These are phyloP conservation scores for Heteropelma amictum DNA, from an alignment of 2,888 invertebrate species.

Conservation along the genomic window DNA sequence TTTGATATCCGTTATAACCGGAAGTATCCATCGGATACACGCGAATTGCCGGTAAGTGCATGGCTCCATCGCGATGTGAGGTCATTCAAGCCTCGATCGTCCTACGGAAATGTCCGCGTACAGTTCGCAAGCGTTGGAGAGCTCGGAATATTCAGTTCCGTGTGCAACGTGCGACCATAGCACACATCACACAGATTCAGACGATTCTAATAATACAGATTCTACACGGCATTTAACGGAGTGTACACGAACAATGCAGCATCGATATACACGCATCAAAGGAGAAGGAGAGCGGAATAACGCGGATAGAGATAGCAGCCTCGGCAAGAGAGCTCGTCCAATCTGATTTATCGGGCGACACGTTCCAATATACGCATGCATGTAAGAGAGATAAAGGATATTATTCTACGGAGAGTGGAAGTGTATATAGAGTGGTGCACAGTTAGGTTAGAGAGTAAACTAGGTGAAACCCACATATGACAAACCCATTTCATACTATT, in stretches of 20 bases:
- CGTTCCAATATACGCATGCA: slow-evolving; percentile 46
- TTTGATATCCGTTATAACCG: slow-evolving; percentile 43
- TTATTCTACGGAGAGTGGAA: slow-evolving; percentile 16
- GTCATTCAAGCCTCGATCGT: slow-evolving; percentile 8
- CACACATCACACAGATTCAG: neutral
- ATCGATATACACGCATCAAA: neutral
- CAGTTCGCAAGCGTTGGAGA: neutral
- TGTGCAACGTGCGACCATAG: slow-evolving; percentile 1
- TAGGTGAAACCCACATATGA: neutral
- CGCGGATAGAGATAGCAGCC: slow-evolving; percentile 21
- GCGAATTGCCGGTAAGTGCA: slow-evolving; percentile 35
- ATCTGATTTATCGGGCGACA: slow-evolving; percentile 48
- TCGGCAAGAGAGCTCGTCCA: slow-evolving; percentile 14
- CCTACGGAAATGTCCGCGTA: slow-evolving; percentile 11
- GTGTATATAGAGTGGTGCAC: neutral
- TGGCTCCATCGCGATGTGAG: slow-evolving; percentile 5
- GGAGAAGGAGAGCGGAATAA: neutral
- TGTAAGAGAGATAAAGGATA: slow-evolving; percentile 22
- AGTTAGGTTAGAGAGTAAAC: neutral
- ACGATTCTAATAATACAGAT: neutral
- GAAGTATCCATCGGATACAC: slow-evolving; percentile 33
- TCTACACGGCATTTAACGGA: neutral
- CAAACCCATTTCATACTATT: slow-evolving; percentile 5
- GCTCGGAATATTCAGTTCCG: slow-evolving; percentile 19
- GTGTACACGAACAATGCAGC: no score